Evolutionary conservation across 2,888 invertebrate genomes (phyloP), one percentile per base, ranked within the genome.

Genomic region (Calameuta idolon): DNA sequence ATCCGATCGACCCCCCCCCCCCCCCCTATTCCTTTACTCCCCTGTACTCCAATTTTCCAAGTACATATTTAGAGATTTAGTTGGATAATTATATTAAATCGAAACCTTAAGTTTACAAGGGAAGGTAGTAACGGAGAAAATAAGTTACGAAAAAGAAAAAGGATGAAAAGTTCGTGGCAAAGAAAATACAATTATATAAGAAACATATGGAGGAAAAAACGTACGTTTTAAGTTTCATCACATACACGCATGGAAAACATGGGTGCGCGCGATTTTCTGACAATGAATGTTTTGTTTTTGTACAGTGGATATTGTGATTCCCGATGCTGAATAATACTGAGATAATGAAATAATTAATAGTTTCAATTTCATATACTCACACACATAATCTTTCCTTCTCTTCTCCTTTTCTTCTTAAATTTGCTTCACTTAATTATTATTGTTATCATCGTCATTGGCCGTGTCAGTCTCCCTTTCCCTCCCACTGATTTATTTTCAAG

Each of bases 241-340:
- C 35, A 31, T 12, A 55, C 35, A 23, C 37, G 71, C 74, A 74
- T 33, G 37, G 69, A 77, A 71, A 74, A 55, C 79, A 71, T 68
- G 76, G 37, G 76, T 77, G 69, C 74, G 73, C 74, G 73, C 40
- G 74, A 71, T 76, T 77, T 79, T 82, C 86, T 87, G 89, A 90
- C 87, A 85, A 88, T 89, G 80, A 87, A 87, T 89, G 83, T 87
- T 89, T 90, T 89, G 86, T 89, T 91, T 40, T 91, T 91, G 90
- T 90, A 90, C 89, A 90, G 89, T 87, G 85, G 85, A 90, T 88
- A 88, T 89, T 90, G 89, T 89, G 89, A 91, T 89, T 89, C 86
- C 86, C 86, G 85, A 88, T 87, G 86, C 88, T 90, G 86, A 86
- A 87, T 88, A 90, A 90, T 88, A 89, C 83, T 87, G 86, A 89